These are phyloP conservation scores for Xerus rutilus DNA, from an alignment of 2,797 vertebrate genomes.

Conservation along the genomic window DNA sequence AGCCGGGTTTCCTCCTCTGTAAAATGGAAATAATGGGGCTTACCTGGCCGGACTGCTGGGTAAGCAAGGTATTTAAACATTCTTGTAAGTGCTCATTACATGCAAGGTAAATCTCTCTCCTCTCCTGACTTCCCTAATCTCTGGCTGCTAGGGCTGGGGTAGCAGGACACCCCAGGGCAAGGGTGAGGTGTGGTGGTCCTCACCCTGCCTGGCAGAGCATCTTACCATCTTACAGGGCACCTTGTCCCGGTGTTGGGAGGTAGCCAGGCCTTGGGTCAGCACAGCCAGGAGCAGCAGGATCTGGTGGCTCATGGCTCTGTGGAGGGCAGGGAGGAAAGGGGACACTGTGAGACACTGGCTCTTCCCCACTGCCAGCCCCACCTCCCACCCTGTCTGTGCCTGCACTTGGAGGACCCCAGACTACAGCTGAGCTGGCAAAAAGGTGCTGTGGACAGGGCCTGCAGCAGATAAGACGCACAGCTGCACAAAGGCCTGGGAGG, in stretches of 20 bases:
- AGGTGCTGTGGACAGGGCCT: not conserved
- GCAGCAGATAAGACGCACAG: not conserved
- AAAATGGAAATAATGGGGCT: not conserved
- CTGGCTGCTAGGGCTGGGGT: not conserved
- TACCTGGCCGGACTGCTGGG: not conserved
- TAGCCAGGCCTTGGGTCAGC: constrained; percentile 86
- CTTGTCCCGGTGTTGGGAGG: constrained; percentile 82
- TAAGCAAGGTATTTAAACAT: not conserved
- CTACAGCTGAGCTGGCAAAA: not conserved
- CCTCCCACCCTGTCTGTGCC: not conserved
- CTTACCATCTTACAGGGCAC: constrained; percentile 92
- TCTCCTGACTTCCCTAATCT: constrained; percentile 31
- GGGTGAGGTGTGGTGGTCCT: too few relatives aligned
- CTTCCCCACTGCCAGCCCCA: not conserved
- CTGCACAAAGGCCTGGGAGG: accelerated
- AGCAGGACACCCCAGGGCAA: not conserved
- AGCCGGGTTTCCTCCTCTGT: constrained; percentile 53
- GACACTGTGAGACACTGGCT: not conserved
- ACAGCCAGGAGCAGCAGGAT: constrained; percentile 90
- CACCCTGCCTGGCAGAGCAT: not conserved
- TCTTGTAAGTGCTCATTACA: not conserved
- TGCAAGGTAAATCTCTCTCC: not conserved
- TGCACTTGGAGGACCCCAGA: not conserved
- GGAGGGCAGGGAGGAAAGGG: not conserved
- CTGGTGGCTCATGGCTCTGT: constrained; percentile 93